These are phyloP conservation scores for Xenopus laevis DNA, from an alignment of 2,113 vertebrate genomes.

Conservation along the genomic window DNA sequence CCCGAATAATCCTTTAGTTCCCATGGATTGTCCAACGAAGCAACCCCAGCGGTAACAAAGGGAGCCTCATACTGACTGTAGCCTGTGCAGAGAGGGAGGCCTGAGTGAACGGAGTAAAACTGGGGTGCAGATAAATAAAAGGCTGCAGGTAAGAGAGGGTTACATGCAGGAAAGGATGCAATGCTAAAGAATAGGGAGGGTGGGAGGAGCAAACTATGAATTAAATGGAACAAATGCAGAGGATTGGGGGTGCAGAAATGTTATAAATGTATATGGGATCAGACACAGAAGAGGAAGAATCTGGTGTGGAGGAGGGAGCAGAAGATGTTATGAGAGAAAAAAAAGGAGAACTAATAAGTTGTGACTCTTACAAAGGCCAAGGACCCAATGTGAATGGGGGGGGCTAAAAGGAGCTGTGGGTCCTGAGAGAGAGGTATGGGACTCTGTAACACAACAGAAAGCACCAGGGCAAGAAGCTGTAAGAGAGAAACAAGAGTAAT, in stretches of 20 bases:
- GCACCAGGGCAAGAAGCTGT: neutral
- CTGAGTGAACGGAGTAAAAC: too few relatives aligned
- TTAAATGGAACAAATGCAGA: too few relatives aligned
- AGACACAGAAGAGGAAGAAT: neutral
- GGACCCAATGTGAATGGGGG: neutral
- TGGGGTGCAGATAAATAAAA: too few relatives aligned
- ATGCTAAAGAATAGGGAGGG: neutral
- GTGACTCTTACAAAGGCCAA: neutral
- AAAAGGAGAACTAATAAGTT: neutral
- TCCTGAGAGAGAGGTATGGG: neutral
- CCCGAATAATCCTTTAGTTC: neutral
- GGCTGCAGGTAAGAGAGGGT: too few relatives aligned
- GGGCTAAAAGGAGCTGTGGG: neutral
- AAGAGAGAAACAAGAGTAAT: too few relatives aligned
- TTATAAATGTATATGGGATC: neutral
- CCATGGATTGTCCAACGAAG: neutral
- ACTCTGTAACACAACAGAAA: neutral
- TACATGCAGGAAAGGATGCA: too few relatives aligned
- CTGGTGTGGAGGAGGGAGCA: neutral
- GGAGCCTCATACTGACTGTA: slow-evolving; percentile 5
- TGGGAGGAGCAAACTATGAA: too few relatives aligned
- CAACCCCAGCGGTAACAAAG: neutral
- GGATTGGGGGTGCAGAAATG: too few relatives aligned
- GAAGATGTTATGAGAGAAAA: too few relatives aligned
- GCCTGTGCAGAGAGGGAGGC: too few relatives aligned